Evolutionary conservation across 37 sponge, comb jelly and placozoan genomes (phyloP).

Genomic region (Sycon ciliatum): DNA sequence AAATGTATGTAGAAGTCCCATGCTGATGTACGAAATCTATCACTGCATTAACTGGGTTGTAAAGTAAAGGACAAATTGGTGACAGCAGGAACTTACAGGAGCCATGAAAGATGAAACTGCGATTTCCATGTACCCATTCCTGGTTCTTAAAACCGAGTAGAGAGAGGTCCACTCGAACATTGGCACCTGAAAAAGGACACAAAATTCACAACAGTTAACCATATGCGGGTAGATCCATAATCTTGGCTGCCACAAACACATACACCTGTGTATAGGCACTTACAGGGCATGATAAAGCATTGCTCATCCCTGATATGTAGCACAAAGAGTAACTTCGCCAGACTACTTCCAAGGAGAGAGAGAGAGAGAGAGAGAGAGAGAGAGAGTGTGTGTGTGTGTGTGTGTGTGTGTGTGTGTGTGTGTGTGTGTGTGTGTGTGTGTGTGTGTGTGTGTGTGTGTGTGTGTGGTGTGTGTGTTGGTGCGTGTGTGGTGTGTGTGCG

Average conservation of each 20-base stretch:
- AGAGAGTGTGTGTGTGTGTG: slow-evolving; percentile 15
- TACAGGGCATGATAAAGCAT: no score
- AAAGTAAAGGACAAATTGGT: no score
- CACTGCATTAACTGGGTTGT: no score
- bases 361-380: background rate
- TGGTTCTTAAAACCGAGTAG: slow-evolving; percentile 72
- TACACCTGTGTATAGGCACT: no score
- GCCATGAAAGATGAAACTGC: slow-evolving; percentile 67
- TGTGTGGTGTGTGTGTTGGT: background rate
- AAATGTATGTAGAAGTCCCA: background rate
- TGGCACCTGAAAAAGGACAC: slow-evolving; percentile 47
- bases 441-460: slow-evolving; percentile 16
- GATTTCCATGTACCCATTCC: slow-evolving; percentile 79
- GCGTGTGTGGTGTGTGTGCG: slow-evolving; percentile 1
- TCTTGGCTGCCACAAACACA: background rate
- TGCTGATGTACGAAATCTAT: no score
- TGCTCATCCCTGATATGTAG: no score
- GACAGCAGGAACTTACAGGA: slow-evolving; percentile 32
- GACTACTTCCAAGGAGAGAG: background rate
- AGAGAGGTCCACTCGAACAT: slow-evolving; percentile 83
- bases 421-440: slow-evolving; percentile 17
- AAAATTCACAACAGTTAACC: background rate
- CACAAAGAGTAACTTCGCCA: no score
- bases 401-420: slow-evolving; percentile 23
- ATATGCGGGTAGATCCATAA: background rate